Base-by-base conservation (phyloP, 2,113 vertebrate species). In the Mellivora capensis region DNA sequence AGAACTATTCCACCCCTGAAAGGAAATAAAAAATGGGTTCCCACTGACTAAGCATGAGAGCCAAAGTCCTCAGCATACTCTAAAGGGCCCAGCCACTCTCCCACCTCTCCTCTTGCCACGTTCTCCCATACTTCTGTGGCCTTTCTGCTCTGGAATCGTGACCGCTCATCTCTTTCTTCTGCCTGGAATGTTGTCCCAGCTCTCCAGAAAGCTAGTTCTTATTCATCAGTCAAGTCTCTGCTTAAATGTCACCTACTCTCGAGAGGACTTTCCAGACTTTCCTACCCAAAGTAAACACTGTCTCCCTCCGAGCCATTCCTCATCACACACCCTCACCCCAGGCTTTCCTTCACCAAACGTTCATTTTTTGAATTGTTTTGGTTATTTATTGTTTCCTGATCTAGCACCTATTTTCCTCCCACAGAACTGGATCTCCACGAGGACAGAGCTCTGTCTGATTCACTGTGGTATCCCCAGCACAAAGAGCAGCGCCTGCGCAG, bases 401-500 rank as follows among this genome's bases (percentile, higher is more conserved):
- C 31, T 52, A 44, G 31, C 25, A 39, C 7, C 42, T 31, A 39
- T 64, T 72, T 95, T 61, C 83, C 39, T 72, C 27, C 7, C 1
- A 0, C 0, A 57, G 67, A 57, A 83, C 59, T 67, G 52, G 47
- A n/a, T n/a, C 25, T 52, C 23, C 18, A 62, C 0, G 8, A 44
- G 27, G 64, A 86, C 83, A n/a, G 87, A 85, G 44, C 39, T 54
- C 15, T 13, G 9, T 44, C 64, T 52, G 4, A 11, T 29, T 42
- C 31, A 3, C 23, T 0, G 29, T 5, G 21, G 34, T 7, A 23
- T n/a, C 62, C 57, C 42, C 17, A 6, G 69, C 23, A 90, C 62
- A 77, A 23, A 86, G 64, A 9, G 3, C n/a, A 27, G 85, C 0
- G 23, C 2, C 31, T 1, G 10, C 31, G 6, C 12, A 0, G 1